These are phyloP conservation scores for Anaspis maculata DNA, from an alignment of 2,888 invertebrate species.

Conservation along the genomic window DNA sequence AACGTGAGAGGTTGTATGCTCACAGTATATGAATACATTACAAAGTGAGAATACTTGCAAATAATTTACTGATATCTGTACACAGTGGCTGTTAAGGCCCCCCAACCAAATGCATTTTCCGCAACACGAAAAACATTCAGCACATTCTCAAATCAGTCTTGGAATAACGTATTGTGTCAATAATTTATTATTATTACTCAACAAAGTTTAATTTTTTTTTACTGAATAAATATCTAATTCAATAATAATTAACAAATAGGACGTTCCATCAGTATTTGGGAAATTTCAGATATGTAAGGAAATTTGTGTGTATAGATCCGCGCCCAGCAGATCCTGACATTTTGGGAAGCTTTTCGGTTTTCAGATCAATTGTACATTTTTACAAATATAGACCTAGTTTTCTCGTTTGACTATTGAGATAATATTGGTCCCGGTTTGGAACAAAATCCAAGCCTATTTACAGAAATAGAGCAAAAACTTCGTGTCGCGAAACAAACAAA, in stretches of 20 bases:
- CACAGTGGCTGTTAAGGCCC: slow-evolving; percentile 3
- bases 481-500: too few species aligned
- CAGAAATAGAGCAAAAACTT: too few species aligned
- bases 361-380: too few species aligned
- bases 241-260: slow-evolving; percentile 13
- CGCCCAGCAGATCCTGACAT: background rate
- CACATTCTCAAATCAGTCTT: slow-evolving; percentile 31
- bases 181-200: slow-evolving; percentile 10
- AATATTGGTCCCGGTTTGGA: too few species aligned
- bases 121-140: too few species aligned
- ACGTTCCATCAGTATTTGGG: slow-evolving; percentile 16
- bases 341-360: background rate
- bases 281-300: slow-evolving; percentile 9
- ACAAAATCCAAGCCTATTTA: too few species aligned
- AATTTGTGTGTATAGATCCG: too few species aligned
- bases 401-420: too few species aligned
- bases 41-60: slow-evolving; percentile 23
- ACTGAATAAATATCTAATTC: slow-evolving; percentile 1
- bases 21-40: slow-evolving; percentile 7
- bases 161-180: slow-evolving; percentile 22
- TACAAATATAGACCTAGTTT: too few species aligned
- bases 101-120: too few species aligned
- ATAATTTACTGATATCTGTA: background rate
- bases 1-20: too few species aligned
- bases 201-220: slow-evolving; percentile 10